These are phyloP conservation scores for Agrochola litura DNA, from an alignment of 2,888 invertebrate genomes.

Conservation along the genomic window DNA sequence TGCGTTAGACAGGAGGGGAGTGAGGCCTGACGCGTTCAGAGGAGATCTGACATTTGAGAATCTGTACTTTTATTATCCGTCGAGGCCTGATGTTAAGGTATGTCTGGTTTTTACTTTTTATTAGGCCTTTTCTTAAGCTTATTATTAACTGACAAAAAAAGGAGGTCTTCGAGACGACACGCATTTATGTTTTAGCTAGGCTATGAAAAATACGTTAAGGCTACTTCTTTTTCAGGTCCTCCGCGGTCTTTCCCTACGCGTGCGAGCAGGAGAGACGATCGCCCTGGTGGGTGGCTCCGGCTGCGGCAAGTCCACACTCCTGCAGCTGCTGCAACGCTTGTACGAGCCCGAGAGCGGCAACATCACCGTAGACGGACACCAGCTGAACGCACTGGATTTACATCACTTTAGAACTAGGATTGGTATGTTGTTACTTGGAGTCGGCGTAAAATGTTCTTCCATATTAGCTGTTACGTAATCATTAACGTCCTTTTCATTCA, in stretches of 20 bases:
- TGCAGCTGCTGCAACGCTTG: slow-evolving; percentile 94
- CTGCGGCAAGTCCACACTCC: slow-evolving; percentile 95
- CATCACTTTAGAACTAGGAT: slow-evolving; percentile 83
- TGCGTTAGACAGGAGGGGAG: slow-evolving; percentile 79
- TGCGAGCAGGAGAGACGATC: slow-evolving; percentile 92
- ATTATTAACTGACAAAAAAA: neutral
- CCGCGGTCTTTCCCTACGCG: slow-evolving; percentile 91
- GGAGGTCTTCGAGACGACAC: neutral
- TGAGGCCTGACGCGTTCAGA: slow-evolving; percentile 87
- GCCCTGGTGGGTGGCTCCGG: slow-evolving; percentile 94
- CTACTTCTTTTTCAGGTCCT: slow-evolving; percentile 87
- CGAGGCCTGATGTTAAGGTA: slow-evolving; percentile 93
- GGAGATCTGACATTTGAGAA: slow-evolving; percentile 93
- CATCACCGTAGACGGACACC: slow-evolving; percentile 91
- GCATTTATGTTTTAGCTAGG: neutral
- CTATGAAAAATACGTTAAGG: neutral
- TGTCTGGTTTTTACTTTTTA: neutral
- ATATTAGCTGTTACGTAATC: neutral
- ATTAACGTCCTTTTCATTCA: neutral
- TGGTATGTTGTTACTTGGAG: slow-evolving; percentile 72
- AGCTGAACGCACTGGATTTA: slow-evolving; percentile 92
- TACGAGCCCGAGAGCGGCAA: slow-evolving; percentile 92
- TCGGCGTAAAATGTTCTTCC: neutral
- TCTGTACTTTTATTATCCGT: slow-evolving; percentile 94
- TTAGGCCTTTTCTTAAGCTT: neutral